Evolutionary conservation across 2,113 vertebrate species (phyloP), one percentile per base, ranked within the genome.

Genomic region (Elgaria multicarinata): DNA sequence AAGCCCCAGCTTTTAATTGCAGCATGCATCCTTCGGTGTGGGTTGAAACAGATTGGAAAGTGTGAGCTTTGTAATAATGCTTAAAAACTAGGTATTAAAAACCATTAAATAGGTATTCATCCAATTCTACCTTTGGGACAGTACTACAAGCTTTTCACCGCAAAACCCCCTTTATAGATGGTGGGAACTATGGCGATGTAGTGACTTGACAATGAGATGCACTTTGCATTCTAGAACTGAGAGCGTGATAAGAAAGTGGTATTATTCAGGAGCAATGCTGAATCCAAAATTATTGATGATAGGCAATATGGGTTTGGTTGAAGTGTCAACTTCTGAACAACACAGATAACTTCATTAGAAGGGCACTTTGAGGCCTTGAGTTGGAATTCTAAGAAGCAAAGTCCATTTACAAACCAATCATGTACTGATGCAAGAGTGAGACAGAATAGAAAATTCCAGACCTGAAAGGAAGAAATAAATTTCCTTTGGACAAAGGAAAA

Each of bases 1-100:
- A 9, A 5, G 18, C 58, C 24, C 36, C 67, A 12, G n/a, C 90
- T 79, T 92, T 94, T 95, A 93, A 93, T 93, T 96, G 92, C 85
- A 95, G 93, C 76, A 93, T 94, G 92, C 90, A 93, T 72, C 82
- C 84, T 2, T 90, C 46, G 83, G 69, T 83, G 81, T 94, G 10
- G 74, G n/a, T 92, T 89, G 83, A 94, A 93, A 92, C 80, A 90
- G 81, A 90, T 86, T 64, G 33, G 88, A 92, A 93, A 80, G 92
- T 91, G 86, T 87, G 83, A 75, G 76, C 81, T 90, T 90, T 90
- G 74, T 50, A 93, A 86, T 62, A 39, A 0, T 36, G 22, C 2
- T 91, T 71, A 42, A 74, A 85, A 93, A 58, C 46, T 42, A 50
- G 77, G 87, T 50, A 90, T 77, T 90, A 64, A 46, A 92, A 77